Percentiles rank a stretch among this genome's conserved stretches.
Evolutionary conservation across 2,113 vertebrate species (phyloP).

Genomic region (Butorides virescens): DNA sequence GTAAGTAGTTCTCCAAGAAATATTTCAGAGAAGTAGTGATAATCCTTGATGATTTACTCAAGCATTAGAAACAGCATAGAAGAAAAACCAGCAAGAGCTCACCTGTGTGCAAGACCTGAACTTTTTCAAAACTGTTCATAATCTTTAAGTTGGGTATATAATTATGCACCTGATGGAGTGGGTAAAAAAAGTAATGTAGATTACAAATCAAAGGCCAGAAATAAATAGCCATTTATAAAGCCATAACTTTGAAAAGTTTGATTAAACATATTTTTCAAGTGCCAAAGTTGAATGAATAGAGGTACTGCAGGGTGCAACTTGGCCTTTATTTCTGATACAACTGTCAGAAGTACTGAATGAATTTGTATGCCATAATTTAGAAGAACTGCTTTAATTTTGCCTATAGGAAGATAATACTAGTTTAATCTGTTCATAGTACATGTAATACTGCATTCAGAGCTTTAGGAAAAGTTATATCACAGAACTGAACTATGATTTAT

Average conservation of each 20-base stretch:
- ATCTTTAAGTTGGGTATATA: not conserved
- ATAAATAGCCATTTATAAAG: not conserved
- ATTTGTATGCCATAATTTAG: not conserved
- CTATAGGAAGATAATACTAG: not conserved
- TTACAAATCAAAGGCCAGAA: not conserved
- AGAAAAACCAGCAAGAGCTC: not conserved
- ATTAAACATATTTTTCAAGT: slow-evolving; percentile 9
- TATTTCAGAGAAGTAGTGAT: not conserved
- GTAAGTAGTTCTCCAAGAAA: not conserved
- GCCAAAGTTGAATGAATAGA: not conserved
- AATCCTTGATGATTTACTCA: not conserved
- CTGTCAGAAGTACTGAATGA: slow-evolving; percentile 10
- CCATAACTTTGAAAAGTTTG: not conserved
- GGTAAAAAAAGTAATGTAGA: not conserved
- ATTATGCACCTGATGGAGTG: not conserved
- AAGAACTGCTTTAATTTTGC: slow-evolving; percentile 21
- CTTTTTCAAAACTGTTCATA: not conserved
- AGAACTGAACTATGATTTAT: slow-evolving; percentile 4
- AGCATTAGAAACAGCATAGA: not conserved
- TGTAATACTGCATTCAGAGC: not conserved
- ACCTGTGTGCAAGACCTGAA: not conserved
- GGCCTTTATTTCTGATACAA: slow-evolving; percentile 15
- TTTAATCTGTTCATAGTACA: not conserved
- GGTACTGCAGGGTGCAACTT: not conserved
- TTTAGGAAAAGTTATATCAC: not conserved